Conservation (phyloP, 1,140 invertebrate genomes). For the Zophobas atratus region DNA sequence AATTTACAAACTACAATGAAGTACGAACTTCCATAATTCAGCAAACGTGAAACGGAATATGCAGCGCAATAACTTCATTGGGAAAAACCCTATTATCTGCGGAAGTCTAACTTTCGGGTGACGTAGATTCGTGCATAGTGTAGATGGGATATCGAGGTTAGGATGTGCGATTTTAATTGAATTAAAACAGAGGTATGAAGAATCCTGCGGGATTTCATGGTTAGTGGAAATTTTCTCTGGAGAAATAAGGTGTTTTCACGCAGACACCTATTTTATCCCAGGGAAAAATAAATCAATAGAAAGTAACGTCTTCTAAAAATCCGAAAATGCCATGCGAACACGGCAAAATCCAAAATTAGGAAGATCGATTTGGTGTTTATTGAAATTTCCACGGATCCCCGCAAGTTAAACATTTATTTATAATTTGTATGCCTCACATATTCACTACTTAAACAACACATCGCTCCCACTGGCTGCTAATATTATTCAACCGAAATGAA, state of each 20-base stretch:
- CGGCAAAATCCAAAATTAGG: neutral
- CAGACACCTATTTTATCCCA: neutral
- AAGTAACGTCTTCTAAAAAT: neutral
- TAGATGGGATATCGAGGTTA: neutral
- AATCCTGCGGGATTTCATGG: neutral
- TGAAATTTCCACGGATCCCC: neutral
- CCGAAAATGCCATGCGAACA: neutral
- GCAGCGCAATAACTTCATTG: slow-evolving; percentile 13
- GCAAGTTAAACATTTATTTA: slow-evolving; percentile 28
- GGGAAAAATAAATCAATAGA: neutral
- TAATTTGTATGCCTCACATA: slow-evolving; percentile 21
- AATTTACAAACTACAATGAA: slow-evolving; percentile 29
- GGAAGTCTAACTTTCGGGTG: neutral
- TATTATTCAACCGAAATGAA: slow-evolving; percentile 34
- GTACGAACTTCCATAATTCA: slow-evolving; percentile 26
- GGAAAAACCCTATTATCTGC: slow-evolving; percentile 4
- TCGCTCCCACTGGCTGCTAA: neutral
- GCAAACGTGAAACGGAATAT: slow-evolving; percentile 15
- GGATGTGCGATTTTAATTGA: neutral
- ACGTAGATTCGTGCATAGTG: neutral
- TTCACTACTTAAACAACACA: slow-evolving; percentile 29
- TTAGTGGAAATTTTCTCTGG: neutral
- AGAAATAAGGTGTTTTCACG: slow-evolving; percentile 9
- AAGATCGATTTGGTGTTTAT: slow-evolving; percentile 2
- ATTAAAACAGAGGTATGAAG: neutral